Conservation (phyloP, 1,140 invertebrate genomes). For the Macrobrachium rosenbergii region DNA sequence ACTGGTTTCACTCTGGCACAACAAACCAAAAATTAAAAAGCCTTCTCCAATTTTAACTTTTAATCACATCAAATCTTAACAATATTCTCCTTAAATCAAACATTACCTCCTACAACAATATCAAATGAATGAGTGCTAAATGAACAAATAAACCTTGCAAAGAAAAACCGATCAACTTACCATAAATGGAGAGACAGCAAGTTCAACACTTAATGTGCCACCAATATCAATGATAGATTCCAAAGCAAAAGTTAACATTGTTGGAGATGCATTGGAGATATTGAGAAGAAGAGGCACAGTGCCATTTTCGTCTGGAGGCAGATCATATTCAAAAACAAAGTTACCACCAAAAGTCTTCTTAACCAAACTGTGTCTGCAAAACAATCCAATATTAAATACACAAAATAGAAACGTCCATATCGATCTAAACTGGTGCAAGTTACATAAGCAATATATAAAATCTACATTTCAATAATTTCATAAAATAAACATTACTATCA, state of each 20-base stretch:
- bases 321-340: slow-evolving; percentile 66
- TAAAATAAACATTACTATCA: background rate
- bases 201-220: slow-evolving; percentile 67
- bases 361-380: slow-evolving; percentile 56
- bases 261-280: slow-evolving; percentile 65
- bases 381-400: background rate
- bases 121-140: background rate
- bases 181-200: slow-evolving; percentile 65
- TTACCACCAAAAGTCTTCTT: slow-evolving; percentile 67
- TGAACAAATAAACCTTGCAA: background rate
- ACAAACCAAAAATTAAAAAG: background rate
- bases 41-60: no score
- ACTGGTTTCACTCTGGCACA: background rate
- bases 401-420: background rate
- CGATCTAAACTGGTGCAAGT: background rate
- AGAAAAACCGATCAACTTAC: slow-evolving; percentile 48
- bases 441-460: background rate
- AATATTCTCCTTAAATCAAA: no score
- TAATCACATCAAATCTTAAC: no score
- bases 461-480: background rate
- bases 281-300: slow-evolving; percentile 64
- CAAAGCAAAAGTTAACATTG: slow-evolving; percentile 65
- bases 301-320: slow-evolving; percentile 60
- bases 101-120: background rate
- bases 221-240: slow-evolving; percentile 67